phyloP scores from a whole-genome alignment of 2,113 vertebrate genomes.

The Lepisosteus oculatus region DNA sequence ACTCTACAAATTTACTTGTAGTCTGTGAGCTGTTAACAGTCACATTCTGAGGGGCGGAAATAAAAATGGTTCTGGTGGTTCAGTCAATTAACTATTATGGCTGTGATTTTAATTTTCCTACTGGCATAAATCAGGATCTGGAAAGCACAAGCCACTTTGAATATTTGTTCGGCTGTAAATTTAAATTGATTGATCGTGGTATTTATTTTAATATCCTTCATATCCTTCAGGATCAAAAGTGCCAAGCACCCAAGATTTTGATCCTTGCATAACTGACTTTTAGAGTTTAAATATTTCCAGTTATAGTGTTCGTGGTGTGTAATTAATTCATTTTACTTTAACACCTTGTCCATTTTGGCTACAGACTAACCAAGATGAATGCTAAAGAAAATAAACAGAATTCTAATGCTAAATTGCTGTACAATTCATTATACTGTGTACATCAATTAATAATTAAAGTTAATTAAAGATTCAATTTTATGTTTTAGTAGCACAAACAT shows the following conservation, averaged over 20 bases:
- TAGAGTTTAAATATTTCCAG: background rate
- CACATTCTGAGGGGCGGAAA: slow-evolving; percentile 16
- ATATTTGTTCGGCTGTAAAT: slow-evolving; percentile 56
- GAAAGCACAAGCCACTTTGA: slow-evolving; percentile 49
- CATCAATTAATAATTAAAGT: too few species aligned
- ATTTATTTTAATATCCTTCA: slow-evolving; percentile 30
- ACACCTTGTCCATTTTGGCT: too few species aligned
- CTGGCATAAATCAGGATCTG: slow-evolving; percentile 49
- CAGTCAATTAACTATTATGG: slow-evolving; percentile 57
- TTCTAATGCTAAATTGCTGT: too few species aligned
- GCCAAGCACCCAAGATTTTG: too few species aligned
- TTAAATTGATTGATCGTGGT: slow-evolving; percentile 57
- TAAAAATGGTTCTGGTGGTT: slow-evolving; percentile 45
- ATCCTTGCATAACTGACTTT: background rate
- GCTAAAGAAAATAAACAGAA: too few species aligned
- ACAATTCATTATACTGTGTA: too few species aligned
- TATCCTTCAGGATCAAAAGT: slow-evolving; percentile 1
- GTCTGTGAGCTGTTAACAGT: slow-evolving; percentile 20
- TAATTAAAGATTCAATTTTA: too few species aligned
- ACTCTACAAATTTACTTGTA: slow-evolving; percentile 29
- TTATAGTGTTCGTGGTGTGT: background rate
- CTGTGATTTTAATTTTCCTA: slow-evolving; percentile 57
- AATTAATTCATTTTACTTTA: too few species aligned
- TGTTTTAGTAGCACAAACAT: too few species aligned
- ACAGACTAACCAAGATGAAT: too few species aligned